phyloP scores from a whole-genome alignment of 2,113 vertebrate species.

The Herpetotheres cachinnans region DNA sequence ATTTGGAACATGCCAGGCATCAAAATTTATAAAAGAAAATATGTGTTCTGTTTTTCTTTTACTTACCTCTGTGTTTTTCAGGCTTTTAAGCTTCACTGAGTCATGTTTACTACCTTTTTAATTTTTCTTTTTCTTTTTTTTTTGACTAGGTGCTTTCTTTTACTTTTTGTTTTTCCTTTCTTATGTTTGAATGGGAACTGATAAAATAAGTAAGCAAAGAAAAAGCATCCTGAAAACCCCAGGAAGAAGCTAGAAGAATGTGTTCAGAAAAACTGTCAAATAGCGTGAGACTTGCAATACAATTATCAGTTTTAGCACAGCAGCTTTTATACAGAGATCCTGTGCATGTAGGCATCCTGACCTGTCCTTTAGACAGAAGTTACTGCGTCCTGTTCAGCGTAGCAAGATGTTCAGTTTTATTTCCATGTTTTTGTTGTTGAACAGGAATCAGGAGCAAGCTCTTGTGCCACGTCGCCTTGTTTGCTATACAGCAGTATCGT shows the following conservation, averaged over 20 bases:
- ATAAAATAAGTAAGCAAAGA: neutral
- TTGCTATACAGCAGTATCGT: rapidly evolving
- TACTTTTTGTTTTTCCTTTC: neutral
- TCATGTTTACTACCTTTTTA: neutral
- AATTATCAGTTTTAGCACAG: neutral
- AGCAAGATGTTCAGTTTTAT: neutral
- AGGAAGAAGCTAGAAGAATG: neutral
- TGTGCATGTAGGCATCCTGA: neutral
- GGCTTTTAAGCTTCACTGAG: neutral
- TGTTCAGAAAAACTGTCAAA: neutral
- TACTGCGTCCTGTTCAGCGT: neutral
- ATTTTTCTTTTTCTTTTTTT: neutral
- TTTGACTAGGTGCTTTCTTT: neutral
- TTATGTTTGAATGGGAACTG: neutral
- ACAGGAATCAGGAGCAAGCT: neutral
- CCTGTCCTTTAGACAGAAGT: neutral
- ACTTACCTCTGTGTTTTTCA: neutral
- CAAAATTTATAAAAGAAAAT: neutral
- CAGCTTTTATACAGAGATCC: neutral
- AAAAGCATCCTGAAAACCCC: rapidly evolving
- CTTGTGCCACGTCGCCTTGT: rapidly evolving
- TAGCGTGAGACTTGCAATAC: neutral
- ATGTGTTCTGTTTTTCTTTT: neutral
- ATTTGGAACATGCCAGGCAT: neutral
- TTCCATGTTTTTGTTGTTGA: neutral